A percentile compares a stretch with the other conserved stretches of the same genome.
Conservation (phyloP, 2,113 vertebrate species). For the Ceratotherium simum region DNA sequence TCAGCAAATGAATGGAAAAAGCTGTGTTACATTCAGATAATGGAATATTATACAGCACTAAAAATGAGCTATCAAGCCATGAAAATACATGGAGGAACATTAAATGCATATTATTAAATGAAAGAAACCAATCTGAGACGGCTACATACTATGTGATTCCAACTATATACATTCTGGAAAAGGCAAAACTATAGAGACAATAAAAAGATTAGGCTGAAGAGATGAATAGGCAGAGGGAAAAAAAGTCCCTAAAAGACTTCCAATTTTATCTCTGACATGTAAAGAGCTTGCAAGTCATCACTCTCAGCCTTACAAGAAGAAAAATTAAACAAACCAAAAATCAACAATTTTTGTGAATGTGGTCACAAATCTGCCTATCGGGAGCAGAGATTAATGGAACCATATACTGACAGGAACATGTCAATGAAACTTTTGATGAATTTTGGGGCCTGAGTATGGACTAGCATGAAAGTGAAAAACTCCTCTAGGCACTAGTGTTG, state of each 20-base stretch:
- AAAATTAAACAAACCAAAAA: neutral
- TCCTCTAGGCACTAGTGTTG: neutral
- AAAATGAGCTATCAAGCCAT: neutral
- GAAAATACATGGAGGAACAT: neutral
- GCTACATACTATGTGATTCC: neutral
- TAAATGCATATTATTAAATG: neutral
- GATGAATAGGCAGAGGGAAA: neutral
- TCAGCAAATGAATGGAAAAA: neutral
- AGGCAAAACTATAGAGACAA: neutral
- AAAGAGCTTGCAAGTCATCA: neutral
- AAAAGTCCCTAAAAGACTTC: neutral
- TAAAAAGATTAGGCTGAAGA: neutral
- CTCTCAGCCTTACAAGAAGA: neutral
- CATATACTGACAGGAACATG: neutral
- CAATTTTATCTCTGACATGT: neutral
- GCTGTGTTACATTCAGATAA: neutral
- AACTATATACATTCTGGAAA: neutral
- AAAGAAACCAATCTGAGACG: neutral
- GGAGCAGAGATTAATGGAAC: neutral
- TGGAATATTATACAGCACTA: neutral
- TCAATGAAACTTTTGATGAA: neutral
- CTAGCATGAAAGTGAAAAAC: neutral
- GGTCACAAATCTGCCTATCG: neutral
- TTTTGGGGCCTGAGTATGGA: neutral
- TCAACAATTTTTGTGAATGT: neutral